These are phyloP conservation scores for Drosophila arawakana DNA, from an alignment of 1,140 invertebrate genomes.

Conservation along the genomic window DNA sequence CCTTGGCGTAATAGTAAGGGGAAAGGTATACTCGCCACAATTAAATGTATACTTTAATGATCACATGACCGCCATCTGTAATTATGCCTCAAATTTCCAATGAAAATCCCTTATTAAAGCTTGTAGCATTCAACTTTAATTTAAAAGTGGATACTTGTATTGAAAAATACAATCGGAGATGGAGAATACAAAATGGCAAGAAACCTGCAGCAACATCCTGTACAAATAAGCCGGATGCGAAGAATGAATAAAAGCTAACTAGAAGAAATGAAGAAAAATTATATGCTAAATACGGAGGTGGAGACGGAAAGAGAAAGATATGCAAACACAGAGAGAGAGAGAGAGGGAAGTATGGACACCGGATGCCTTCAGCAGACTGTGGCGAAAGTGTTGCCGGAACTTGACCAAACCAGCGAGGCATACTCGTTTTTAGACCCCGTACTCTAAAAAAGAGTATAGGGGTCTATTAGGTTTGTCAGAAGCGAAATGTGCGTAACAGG, in stretches of 20 bases:
- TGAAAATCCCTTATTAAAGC: slow-evolving; percentile 21
- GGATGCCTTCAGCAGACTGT: slow-evolving; percentile 31
- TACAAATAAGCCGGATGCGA: slow-evolving; percentile 66
- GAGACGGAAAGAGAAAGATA: background rate
- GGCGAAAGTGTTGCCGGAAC: slow-evolving; percentile 36
- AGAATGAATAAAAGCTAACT: slow-evolving; percentile 66
- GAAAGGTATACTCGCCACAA: background rate
- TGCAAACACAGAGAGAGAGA: background rate
- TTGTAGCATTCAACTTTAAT: slow-evolving; percentile 12
- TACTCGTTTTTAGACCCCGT: slow-evolving; percentile 34
- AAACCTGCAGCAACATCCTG: slow-evolving; percentile 56
- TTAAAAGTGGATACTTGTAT: slow-evolving; percentile 23
- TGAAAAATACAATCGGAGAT: slow-evolving; percentile 5
- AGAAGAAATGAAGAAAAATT: slow-evolving; percentile 65
- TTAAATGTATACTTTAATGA: background rate
- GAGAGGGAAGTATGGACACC: background rate
- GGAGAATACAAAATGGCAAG: slow-evolving; percentile 15
- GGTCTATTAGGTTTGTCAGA: too few relatives aligned
- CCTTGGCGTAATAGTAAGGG: background rate
- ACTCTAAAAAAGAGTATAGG: too few relatives aligned
- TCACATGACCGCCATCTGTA: background rate
- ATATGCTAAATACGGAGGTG: slow-evolving; percentile 14
- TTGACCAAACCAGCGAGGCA: slow-evolving; percentile 27
- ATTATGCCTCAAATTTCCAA: slow-evolving; percentile 14
- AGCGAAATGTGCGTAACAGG: too few relatives aligned